Base-by-base conservation (phyloP, 2,113 vertebrate species). In the Oriolus oriolus region DNA sequence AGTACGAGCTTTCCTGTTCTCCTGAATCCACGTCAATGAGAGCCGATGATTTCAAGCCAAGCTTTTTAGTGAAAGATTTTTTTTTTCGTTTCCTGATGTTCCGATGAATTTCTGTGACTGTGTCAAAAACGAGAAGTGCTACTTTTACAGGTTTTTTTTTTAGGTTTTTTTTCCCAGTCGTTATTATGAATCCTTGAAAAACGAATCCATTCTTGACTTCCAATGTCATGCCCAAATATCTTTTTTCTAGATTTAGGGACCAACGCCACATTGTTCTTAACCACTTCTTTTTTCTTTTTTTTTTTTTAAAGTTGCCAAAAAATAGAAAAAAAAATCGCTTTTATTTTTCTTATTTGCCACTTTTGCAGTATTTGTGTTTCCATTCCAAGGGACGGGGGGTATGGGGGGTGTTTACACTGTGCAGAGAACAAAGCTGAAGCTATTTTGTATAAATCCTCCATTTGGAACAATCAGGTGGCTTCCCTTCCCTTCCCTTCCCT, bases 1-100 rank as follows among this genome's bases (percentile, higher is more conserved):
- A 98, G 98, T 96, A 96, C 96, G 96, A 98, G 98, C 98, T 97
- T 97, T 96, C 95, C 95, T 97, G 86, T 82, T 97, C 97, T 98
- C 98, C 98, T 96, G 68, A 96, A 97, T 96, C 96, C 95, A 95
- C 97, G 31, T 93, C 93, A 78, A 93, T 78, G 59, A 95, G 84
- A 96, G 96, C 84, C 59, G 61, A 95, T 93, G 93, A 96, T 96
- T 90, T 89, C 95, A 96, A 98, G 97, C 97, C 87, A 95, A 97
- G 96, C 97, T 97, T 98, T 98, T 98, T 97, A 97, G 96, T 94
- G 96, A 97, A 98, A 96, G 93, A 96, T 84, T 65, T 83, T 76
- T 65, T 23, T 59, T 49, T 49, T 47, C 3, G 20, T 89, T 73
- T 75, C 95, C 95, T 94, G 83, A 97, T 97, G 97, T 98, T 98